Base-by-base conservation (phyloP, 1,140 invertebrate species). In the Cydia pomonella region DNA sequence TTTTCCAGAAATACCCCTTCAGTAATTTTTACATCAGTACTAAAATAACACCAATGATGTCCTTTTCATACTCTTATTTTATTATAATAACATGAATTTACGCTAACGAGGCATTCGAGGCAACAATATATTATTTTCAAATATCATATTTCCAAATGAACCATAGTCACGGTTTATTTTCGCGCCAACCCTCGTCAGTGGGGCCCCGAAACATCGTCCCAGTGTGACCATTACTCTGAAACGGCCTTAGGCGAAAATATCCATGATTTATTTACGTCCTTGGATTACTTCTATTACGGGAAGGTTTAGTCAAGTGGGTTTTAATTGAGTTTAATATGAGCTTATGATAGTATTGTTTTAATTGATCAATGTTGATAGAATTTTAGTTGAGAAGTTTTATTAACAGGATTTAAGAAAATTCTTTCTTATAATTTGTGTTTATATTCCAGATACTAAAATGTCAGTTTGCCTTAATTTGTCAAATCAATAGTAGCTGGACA, bases 241-340 rank as follows among this genome's bases (percentile, higher is more conserved):
- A 33, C 63, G 27, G 29, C 29, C 50, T n/a, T 27, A 3, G 64
- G 27, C 64, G 29, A 69, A 38, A 69, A 69, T 69, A 69, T 18
- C 64, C 18, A 18, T 69, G 64, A 69, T 69, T 69, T 69, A 69
- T 69, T 69, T 38, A 69, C 29, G 64, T 69, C 13, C 63, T 63
- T 38, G 29, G 13, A 69, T 69, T 69, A 38, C 64, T 69, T n/a
- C 9, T 38, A 38, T 69, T 69, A 21, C 29, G 27, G 16, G 16
- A 18, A 33, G 27, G 62, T 18, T 18, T 23, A 23, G 53, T 59
- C 21, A 21, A 59, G 21, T 16, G 12, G 47, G 47, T 18, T 50
- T 50, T 23, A 18, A 59, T 59, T 59, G 53, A 59, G 53, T 21
- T 59, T 59, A 21, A 23, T 23, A 23, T 59, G 6, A 21, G n/a